A percentile compares a stretch with the other conserved stretches of the same genome.
Evolutionary conservation across 2,113 vertebrate genomes (phyloP).

Genomic region (Ceyx melanurus): DNA sequence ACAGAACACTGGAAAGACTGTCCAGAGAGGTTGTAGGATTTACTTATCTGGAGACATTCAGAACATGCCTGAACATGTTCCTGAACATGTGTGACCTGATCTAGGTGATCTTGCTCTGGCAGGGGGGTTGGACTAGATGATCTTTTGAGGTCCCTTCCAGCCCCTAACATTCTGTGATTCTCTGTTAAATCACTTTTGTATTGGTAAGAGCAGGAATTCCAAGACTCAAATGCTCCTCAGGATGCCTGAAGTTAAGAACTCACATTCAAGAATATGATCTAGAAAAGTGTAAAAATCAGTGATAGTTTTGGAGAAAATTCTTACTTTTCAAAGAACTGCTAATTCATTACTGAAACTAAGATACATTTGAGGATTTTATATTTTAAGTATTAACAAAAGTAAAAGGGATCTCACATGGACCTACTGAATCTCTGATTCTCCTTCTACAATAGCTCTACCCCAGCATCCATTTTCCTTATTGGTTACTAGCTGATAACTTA

Average conservation of each 20-base stretch:
- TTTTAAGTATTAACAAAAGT: not conserved
- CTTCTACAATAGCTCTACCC: not conserved
- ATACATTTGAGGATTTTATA: not conserved
- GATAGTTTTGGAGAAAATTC: not conserved
- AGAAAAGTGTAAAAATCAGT: not conserved
- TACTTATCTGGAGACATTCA: no score
- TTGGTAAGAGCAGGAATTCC: not conserved
- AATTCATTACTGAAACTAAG: not conserved
- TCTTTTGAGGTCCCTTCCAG: no score
- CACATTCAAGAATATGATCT: not conserved
- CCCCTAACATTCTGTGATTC: no score
- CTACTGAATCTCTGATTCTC: not conserved
- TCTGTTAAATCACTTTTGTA: not conserved
- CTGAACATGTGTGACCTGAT: no score
- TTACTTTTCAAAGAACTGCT: not conserved
- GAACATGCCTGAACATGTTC: no score
- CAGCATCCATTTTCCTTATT: not conserved
- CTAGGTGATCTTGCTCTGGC: no score
- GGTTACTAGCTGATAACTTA: not conserved
- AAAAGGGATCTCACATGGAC: not conserved
- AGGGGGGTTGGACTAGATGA: no score
- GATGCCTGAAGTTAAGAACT: not conserved
- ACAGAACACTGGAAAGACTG: no score
- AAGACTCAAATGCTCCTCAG: not conserved
- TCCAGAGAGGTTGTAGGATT: no score